Base-by-base conservation (phyloP, 2,113 vertebrate species). In the Vanacampus margaritifer region DNA sequence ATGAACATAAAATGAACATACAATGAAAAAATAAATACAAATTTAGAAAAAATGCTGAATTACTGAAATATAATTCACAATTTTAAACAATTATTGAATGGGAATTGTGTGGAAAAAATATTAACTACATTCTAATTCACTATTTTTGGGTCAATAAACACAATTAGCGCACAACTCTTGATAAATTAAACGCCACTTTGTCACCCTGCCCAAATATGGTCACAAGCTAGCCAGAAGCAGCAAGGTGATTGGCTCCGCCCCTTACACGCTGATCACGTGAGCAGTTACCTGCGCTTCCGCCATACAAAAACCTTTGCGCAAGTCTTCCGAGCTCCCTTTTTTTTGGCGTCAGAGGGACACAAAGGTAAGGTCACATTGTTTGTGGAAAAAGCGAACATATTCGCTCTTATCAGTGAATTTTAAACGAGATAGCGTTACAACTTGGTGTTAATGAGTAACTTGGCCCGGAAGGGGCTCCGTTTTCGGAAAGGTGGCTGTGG, bases 291-390 rank as follows among this genome's bases (percentile, higher is more conserved):
- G 54, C 5, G 32, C 54, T 80, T 75, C 78, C 73, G 86, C 86
- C 67, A 76, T 89, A 83, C 81, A 84, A 85, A 82, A 79, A 67
- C 82, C 74, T 77, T 51, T 45, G 85, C 89, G 86, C 86, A 81
- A 83, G 89, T 87, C 74, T 72, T 71, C 21, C 66, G 60, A 58
- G 26, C 26, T 16, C 26, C 54, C 62, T 64, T 71, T 65, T 69
- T 62, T 84, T 79, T 71, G 64, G 85, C 69, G 61, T 53, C 82
- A 82, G 80, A 74, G 28, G 65, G 56, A 68, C 46, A 12, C 24
- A 6, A 73, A 75, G 82, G 88, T 85, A 88, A 84, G 88, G 23
- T 57, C n/a, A 61, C 13, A 39, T 39, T 64, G 26, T 32, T 17
- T 32, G 6, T 57, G 26, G 26, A 1, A 2, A 28, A 28, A 57